phyloP scores from a whole-genome alignment of 2,797 vertebrate species.

The Australoheros facetus region DNA sequence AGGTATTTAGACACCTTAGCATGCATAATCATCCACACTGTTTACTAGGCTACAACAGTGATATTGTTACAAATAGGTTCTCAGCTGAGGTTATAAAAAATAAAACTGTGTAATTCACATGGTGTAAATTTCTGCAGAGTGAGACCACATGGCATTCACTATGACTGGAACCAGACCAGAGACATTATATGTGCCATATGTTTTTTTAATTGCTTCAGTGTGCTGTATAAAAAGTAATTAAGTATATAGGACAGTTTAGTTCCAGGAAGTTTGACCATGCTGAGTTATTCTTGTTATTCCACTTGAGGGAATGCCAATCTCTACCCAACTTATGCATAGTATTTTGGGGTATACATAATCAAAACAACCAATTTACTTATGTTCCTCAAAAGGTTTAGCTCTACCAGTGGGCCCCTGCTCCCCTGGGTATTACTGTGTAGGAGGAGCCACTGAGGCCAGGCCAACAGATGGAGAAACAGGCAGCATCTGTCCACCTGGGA shows the following conservation, averaged over 20 bases:
- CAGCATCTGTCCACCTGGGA: conserved; percentile 85
- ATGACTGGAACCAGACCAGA: too few species aligned
- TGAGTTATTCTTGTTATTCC: background rate
- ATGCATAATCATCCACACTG: background rate
- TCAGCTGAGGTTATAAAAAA: background rate
- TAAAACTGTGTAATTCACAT: background rate
- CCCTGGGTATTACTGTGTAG: conserved; percentile 87
- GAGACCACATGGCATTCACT: too few species aligned
- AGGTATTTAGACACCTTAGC: conserved; percentile 71
- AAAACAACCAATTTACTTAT: background rate
- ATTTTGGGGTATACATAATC: background rate
- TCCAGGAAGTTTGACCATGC: background rate
- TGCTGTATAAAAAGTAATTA: background rate
- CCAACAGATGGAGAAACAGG: conserved; percentile 86
- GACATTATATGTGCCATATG: background rate
- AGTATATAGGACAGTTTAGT: background rate
- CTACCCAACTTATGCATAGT: background rate
- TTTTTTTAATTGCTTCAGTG: background rate
- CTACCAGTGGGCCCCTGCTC: conserved; percentile 85
- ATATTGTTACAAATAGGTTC: background rate
- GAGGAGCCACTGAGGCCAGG: conserved; percentile 79
- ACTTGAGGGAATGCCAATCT: background rate
- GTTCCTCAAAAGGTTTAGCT: conserved; percentile 81
- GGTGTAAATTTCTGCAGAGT: background rate
- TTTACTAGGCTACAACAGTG: background rate